Conservation (phyloP, 1,140 invertebrate genomes). For the Nephotettix cincticeps region DNA sequence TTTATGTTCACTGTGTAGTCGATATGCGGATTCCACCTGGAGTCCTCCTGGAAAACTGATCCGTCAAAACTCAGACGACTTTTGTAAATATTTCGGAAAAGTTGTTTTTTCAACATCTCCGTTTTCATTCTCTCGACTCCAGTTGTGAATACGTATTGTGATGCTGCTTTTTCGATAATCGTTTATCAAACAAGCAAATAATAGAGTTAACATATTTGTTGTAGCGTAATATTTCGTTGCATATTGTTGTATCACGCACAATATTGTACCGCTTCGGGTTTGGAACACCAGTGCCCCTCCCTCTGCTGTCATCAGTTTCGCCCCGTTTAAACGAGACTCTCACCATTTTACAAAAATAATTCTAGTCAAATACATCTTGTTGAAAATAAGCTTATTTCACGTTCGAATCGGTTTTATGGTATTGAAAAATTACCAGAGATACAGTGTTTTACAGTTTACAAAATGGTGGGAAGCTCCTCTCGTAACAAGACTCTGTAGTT, state of each 20-base stretch:
- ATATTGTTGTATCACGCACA: conserved; percentile 18
- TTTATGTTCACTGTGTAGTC: neutral
- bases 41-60: neutral
- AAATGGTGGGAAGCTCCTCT: neutral
- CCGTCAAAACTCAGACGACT: too few species aligned
- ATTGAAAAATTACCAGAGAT: neutral
- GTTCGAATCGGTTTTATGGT: too few species aligned
- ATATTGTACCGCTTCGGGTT: conserved; percentile 15
- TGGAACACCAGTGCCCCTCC: neutral
- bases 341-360: too few species aligned
- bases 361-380: too few species aligned
- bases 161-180: conserved; percentile 10
- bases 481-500: conserved; percentile 6
- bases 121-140: neutral
- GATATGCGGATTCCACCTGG: neutral
- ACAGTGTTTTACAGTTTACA: too few species aligned
- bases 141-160: conserved; percentile 2
- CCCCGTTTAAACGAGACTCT: neutral
- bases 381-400: too few species aligned
- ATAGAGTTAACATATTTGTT: conserved; percentile 22
- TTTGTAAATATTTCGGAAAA: neutral
- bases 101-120: too few species aligned
- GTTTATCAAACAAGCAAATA: conserved; percentile 6
- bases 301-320: neutral
- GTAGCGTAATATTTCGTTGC: conserved; percentile 23